Percentiles rank a stretch among this genome's conserved stretches.
These are phyloP conservation scores for Drosophila dives DNA, from an alignment of 2,888 invertebrate genomes.

Conservation along the genomic window DNA sequence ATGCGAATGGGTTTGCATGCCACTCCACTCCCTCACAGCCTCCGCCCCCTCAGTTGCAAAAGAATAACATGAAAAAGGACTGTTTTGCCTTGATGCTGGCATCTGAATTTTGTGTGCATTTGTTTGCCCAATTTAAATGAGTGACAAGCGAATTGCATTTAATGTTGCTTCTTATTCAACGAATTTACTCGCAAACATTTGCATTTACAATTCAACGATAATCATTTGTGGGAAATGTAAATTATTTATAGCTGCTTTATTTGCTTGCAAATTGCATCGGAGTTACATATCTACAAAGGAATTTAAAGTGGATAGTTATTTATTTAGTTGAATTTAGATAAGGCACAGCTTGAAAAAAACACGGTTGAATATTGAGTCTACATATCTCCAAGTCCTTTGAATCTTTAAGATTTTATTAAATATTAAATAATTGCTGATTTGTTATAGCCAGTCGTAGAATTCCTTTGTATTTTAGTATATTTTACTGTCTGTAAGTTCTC, in stretches of 20 bases:
- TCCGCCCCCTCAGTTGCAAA: neutral
- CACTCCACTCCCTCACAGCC: no score
- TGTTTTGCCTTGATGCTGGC: conserved; percentile 57
- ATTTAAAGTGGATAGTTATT: neutral
- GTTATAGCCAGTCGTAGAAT: neutral
- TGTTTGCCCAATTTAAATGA: conserved; percentile 70
- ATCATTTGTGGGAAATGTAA: conserved; percentile 22
- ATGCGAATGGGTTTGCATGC: neutral
- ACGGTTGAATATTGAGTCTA: neutral
- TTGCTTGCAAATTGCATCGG: neutral
- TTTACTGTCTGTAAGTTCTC: neutral
- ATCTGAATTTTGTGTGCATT: conserved; percentile 62
- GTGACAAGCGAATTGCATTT: conserved; percentile 64
- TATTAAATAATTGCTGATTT: neutral
- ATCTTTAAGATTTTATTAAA: neutral
- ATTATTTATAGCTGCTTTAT: neutral
- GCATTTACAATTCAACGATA: conserved; percentile 23
- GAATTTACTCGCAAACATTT: conserved; percentile 28
- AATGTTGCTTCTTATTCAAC: conserved; percentile 44
- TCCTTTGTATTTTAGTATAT: neutral
- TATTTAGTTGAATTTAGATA: neutral
- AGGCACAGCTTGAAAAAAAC: neutral
- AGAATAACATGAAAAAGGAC: conserved; percentile 69
- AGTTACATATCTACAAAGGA: neutral
- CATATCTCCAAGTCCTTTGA: neutral